phyloP scores from a whole-genome alignment of 2,888 invertebrate species.

The Zhuqinia jingwanae region DNA sequence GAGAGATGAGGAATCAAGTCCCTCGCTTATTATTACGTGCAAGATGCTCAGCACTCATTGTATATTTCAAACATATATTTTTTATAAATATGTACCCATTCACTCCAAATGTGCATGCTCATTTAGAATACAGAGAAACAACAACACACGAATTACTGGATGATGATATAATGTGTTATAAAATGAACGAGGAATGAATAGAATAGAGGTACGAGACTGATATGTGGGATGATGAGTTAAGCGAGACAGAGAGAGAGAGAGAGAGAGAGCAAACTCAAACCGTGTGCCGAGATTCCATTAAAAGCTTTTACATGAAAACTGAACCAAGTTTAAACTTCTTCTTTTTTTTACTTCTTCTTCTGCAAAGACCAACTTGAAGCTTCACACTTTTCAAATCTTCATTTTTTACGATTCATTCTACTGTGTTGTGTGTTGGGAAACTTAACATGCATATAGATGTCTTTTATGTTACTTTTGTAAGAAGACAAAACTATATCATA shows the following conservation, averaged over 20 bases:
- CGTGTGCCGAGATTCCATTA: conserved; percentile 65
- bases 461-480: too few relatives aligned
- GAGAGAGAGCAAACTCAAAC: conserved; percentile 30
- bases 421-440: conserved; percentile 66
- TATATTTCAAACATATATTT: conserved; percentile 18
- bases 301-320: conserved; percentile 69
- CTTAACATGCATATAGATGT: too few relatives aligned
- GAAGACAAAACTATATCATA: background rate
- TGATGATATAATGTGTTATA: conserved; percentile 31
- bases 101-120: conserved; percentile 27
- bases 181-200: conserved; percentile 38
- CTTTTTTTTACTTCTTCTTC: conserved; percentile 42
- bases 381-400: conserved; percentile 63
- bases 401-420: conserved; percentile 62
- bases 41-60: conserved; percentile 19
- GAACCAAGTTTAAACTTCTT: conserved; percentile 65
- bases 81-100: background rate
- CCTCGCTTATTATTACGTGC: conserved; percentile 62
- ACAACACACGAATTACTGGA: conserved; percentile 22
- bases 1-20: conserved; percentile 64
- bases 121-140: conserved; percentile 9
- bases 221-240: conserved; percentile 40
- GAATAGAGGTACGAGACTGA: conserved; percentile 49
- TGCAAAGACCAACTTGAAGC: conserved; percentile 38
- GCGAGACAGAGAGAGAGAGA: too few relatives aligned